Conservation (phyloP, 2,113 vertebrate genomes). For the Alectura lathami region DNA sequence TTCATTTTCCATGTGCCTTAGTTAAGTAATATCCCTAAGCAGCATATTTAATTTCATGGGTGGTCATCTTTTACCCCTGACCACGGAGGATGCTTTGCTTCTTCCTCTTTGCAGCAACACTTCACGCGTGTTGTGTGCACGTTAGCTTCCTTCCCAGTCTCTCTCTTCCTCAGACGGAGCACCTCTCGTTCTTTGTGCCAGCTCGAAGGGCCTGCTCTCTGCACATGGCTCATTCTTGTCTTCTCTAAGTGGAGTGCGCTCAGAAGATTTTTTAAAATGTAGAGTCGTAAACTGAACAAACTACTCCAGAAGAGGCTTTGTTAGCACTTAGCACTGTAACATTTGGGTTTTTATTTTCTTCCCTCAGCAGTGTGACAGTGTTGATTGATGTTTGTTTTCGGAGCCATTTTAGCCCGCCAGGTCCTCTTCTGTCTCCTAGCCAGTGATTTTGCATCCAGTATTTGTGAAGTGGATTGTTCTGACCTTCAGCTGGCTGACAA, state of each 20-base stretch:
- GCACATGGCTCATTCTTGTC: neutral
- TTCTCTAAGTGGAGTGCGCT: neutral
- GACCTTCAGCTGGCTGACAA: constrained; percentile 9
- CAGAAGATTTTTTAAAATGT: neutral
- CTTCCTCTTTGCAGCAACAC: neutral
- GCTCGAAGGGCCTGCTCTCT: neutral
- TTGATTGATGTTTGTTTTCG: constrained; percentile 1
- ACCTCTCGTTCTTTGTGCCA: neutral
- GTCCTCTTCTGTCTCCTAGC: neutral
- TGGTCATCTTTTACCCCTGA: neutral
- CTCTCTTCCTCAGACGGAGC: neutral
- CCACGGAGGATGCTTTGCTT: neutral
- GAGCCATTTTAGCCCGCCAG: neutral
- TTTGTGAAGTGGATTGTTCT: constrained; percentile 20
- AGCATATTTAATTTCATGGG: neutral
- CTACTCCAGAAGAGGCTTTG: neutral
- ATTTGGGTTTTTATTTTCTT: neutral
- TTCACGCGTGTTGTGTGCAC: neutral
- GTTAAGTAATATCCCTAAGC: neutral
- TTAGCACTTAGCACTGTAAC: neutral
- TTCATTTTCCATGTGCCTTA: too few relatives aligned
- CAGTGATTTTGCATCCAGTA: neutral
- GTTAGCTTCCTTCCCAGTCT: neutral
- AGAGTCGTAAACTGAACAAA: neutral
- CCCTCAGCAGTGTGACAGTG: neutral